A percentile compares a stretch with the other conserved stretches of the same genome.
These are phyloP conservation scores for Callionymus lyra DNA, from an alignment of 2,113 vertebrate genomes.

Conservation along the genomic window DNA sequence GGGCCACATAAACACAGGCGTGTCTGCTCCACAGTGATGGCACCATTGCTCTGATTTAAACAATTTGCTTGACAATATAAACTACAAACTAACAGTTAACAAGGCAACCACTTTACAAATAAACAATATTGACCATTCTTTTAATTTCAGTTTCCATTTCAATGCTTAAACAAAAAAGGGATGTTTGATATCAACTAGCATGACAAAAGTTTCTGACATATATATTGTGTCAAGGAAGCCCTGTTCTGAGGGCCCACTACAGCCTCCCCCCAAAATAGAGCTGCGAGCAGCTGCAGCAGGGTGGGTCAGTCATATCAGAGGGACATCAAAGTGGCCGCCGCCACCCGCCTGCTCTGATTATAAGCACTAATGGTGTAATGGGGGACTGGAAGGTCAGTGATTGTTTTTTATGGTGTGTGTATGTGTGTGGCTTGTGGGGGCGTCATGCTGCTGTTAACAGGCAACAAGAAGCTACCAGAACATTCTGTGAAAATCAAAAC, in stretches of 20 bases:
- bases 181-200: conserved; percentile 24
- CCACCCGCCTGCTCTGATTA: conserved; percentile 54
- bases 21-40: too few relatives aligned
- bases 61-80: too few relatives aligned
- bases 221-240: conserved; percentile 44
- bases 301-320: conserved; percentile 52
- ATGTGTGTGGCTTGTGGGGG: conserved; percentile 8
- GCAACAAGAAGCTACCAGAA: conserved; percentile 39
- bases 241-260: conserved; percentile 40
- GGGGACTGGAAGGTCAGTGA: conserved; percentile 67
- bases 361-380: conserved; percentile 59
- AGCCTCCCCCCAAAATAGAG: conserved; percentile 64
- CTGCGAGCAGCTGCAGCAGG: conserved; percentile 63
- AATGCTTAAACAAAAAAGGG: background rate
- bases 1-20: too few relatives aligned
- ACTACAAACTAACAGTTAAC: too few relatives aligned
- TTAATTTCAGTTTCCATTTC: too few relatives aligned
- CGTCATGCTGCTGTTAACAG: background rate
- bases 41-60: too few relatives aligned
- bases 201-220: conserved; percentile 22
- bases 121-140: too few relatives aligned
- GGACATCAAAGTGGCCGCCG: conserved; percentile 55
- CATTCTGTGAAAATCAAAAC: conserved; percentile 20
- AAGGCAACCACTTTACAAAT: too few relatives aligned
- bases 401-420: conserved; percentile 49